These are phyloP conservation scores for Toxotes chatareus DNA, from an alignment of 2,113 vertebrate species.

Conservation along the genomic window DNA sequence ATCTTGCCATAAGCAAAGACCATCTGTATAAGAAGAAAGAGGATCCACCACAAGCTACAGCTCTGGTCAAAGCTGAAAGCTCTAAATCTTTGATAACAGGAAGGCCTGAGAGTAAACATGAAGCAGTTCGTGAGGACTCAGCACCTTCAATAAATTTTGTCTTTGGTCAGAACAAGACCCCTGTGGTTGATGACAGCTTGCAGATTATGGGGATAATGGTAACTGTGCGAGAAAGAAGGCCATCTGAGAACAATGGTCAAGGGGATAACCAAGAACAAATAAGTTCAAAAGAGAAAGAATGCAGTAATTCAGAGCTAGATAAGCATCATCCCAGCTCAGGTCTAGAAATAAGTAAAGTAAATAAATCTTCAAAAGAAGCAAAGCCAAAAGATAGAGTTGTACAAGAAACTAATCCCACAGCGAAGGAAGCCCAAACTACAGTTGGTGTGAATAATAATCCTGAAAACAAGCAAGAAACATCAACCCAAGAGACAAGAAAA, in stretches of 20 bases:
- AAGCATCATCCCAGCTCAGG: slow-evolving; percentile 5
- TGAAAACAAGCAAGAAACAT: slow-evolving; percentile 41
- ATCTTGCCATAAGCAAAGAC: background rate
- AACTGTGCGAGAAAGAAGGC: slow-evolving; percentile 63
- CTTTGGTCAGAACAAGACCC: slow-evolving; percentile 31
- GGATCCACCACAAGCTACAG: slow-evolving; percentile 8
- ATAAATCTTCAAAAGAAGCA: slow-evolving; percentile 25
- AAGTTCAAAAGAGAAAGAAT: slow-evolving; percentile 14
- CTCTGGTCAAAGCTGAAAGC: slow-evolving; percentile 14
- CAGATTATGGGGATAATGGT: slow-evolving; percentile 78
- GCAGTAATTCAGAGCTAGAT: slow-evolving; percentile 25
- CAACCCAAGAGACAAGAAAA: slow-evolving; percentile 23
- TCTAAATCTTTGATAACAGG: slow-evolving; percentile 13
- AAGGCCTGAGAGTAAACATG: slow-evolving; percentile 27
- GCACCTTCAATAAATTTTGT: slow-evolving; percentile 27
- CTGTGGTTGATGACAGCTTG: slow-evolving; percentile 52
- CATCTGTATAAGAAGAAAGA: slow-evolving; percentile 20
- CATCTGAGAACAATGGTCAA: background rate
- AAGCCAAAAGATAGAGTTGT: slow-evolving; percentile 5
- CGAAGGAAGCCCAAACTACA: slow-evolving; percentile 27
- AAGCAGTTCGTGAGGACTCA: slow-evolving; percentile 32
- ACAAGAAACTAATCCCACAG: slow-evolving; percentile 36
- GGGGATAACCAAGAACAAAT: slow-evolving; percentile 24
- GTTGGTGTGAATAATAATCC: slow-evolving; percentile 2
- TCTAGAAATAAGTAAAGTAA: slow-evolving; percentile 32